Conservation (phyloP, 2,888 invertebrate species). For the Microctonus brassicae region DNA sequence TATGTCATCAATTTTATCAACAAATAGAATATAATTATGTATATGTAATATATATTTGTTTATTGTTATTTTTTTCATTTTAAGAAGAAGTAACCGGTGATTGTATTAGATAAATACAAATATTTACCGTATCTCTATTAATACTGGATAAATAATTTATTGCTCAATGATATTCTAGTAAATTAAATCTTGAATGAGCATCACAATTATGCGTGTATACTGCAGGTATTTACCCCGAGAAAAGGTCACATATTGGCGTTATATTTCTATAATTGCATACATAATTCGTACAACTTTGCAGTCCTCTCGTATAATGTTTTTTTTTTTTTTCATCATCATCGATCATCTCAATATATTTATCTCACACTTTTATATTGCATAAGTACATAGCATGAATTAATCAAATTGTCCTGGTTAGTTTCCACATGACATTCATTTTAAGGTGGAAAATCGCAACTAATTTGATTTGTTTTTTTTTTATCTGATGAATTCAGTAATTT, state of each 20-base stretch:
- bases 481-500: background rate
- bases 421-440: conserved; percentile 30
- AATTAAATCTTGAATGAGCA: conserved; percentile 18
- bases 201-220: conserved; percentile 16
- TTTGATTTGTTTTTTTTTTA: conserved; percentile 1
- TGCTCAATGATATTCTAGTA: conserved; percentile 1
- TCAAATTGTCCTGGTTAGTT: conserved; percentile 27
- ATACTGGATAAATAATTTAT: background rate
- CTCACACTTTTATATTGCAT: background rate
- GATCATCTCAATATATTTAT: background rate
- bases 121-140: background rate
- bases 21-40: too few species aligned
- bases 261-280: conserved; percentile 18
- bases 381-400: conserved; percentile 12
- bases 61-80: background rate
- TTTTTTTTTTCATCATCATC: background rate
- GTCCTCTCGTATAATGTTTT: background rate
- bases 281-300: conserved; percentile 9
- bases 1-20: background rate
- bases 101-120: background rate
- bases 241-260: conserved; percentile 23
- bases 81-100: background rate
- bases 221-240: conserved; percentile 23
- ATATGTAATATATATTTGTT: too few species aligned
- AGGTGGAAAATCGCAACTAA: conserved; percentile 13